Evolutionary conservation across 2,113 vertebrate genomes (phyloP), one percentile per base, ranked within the genome.

Genomic region (Lipophrys pholis): DNA sequence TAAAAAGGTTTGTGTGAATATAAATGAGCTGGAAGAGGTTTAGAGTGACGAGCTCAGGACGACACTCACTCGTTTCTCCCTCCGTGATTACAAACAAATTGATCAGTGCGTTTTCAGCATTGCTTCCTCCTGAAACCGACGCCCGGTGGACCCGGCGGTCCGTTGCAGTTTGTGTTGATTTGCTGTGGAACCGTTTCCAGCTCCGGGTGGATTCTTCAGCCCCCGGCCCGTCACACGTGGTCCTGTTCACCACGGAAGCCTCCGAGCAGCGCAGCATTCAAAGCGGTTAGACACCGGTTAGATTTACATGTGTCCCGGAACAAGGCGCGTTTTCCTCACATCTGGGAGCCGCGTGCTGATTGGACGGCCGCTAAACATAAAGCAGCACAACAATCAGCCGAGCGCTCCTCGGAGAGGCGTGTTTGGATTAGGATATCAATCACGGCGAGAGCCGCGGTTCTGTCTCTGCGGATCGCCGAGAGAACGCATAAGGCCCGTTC

Each of bases 401-500:
- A 62, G 67, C 42, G 21, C 52, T 73, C 76, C 87, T 76, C 66
- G 7, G 81, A 87, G 87, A 84, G 74, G 41, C 52, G 60, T 57
- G 80, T 57, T 79, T 75, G 69, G 86, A 82, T 90, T 81, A 87
- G 78, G 84, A 73, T 86, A 88, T 93, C 87, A 87, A 89, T 91
- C 86, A 90, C 68, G 11, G 40, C 57, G 45, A 45, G 64, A 21
- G 59, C 38, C 52, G 66, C 50, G 11, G 38, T 14, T 38, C 69
- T 30, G 83, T 81, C 80, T 76, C 12, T 43, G 55, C 54, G 75
- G 48, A 66, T 69, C 46, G 59, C 45, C 2, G 30, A 11, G 55
- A 54, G 68, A 84, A 57, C 48, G 60, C 60, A 52, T 16, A 48
- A 49, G 73, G 76, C 75, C 0, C 42, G 54, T 74, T 69, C 30